Evolutionary conservation across 2,888 invertebrate genomes (phyloP).

Genomic region (Balanococcus diminutus): DNA sequence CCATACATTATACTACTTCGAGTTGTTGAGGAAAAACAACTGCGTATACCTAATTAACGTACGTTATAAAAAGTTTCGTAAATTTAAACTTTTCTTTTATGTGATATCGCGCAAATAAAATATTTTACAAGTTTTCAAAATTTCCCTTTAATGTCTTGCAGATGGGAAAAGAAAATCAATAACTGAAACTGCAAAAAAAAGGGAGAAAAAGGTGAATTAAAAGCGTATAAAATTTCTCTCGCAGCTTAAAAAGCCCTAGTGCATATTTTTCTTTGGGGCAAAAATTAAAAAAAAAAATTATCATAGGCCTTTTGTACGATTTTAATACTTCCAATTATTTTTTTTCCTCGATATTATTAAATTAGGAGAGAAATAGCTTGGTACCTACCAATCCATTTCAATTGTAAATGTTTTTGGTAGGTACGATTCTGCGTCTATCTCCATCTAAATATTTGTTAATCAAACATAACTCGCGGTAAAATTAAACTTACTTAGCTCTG

Average conservation of each 20-base stretch:
- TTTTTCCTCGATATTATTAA: neutral
- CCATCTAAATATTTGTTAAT: neutral
- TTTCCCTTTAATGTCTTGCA: slow-evolving; percentile 27
- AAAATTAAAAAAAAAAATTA: neutral
- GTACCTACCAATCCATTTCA: neutral
- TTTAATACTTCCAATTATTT: neutral
- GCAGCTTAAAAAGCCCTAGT: neutral
- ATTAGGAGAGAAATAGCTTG: too few species aligned
- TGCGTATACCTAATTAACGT: neutral
- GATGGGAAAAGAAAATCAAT: slow-evolving; percentile 27
- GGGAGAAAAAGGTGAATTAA: neutral
- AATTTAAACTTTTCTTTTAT: slow-evolving; percentile 10
- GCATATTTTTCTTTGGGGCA: neutral
- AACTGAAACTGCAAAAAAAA: neutral
- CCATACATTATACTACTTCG: neutral
- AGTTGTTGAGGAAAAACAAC: neutral
- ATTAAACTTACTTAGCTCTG: neutral
- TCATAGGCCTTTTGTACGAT: neutral
- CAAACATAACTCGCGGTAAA: neutral
- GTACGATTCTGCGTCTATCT: neutral
- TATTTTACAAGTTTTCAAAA: slow-evolving; percentile 39
- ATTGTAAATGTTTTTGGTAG: neutral
- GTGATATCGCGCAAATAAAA: slow-evolving; percentile 26
- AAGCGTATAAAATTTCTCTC: neutral
- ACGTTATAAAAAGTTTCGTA: slow-evolving; percentile 22